phyloP scores from a whole-genome alignment of 2,888 invertebrate species.

The Lymantria monacha region DNA sequence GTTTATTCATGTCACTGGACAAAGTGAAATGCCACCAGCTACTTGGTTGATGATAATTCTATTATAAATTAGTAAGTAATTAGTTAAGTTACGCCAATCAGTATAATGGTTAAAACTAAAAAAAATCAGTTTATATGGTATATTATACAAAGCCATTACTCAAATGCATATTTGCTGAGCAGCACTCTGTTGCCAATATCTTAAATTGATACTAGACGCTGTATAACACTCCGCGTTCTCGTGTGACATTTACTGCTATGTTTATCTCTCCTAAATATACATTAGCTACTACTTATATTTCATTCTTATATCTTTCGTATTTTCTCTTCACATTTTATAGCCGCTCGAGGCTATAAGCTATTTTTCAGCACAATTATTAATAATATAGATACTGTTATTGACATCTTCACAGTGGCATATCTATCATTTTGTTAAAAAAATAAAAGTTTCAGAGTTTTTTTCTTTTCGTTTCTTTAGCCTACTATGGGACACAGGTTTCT shows the following conservation, averaged over 20 bases:
- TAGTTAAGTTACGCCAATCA: no score
- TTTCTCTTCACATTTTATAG: slow-evolving; percentile 18
- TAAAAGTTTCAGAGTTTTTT: background rate
- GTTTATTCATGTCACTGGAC: no score
- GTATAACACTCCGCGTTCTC: slow-evolving; percentile 39
- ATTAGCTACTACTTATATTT: slow-evolving; percentile 38
- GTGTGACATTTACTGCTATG: slow-evolving; percentile 54
- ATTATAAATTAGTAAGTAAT: no score
- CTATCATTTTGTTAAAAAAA: slow-evolving; percentile 22
- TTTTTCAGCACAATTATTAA: slow-evolving; percentile 38
- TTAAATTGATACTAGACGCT: slow-evolving; percentile 66
- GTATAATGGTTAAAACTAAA: no score
- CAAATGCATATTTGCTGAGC: slow-evolving; percentile 29
- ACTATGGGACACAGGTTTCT: no score
- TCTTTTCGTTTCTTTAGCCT: background rate
- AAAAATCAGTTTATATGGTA: slow-evolving; percentile 2
- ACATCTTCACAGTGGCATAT: slow-evolving; percentile 32
- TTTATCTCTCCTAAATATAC: slow-evolving; percentile 50
- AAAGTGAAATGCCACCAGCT: no score
- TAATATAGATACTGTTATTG: slow-evolving; percentile 47
- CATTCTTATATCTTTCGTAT: slow-evolving; percentile 26
- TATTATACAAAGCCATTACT: slow-evolving; percentile 30
- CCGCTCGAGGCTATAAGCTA: slow-evolving; percentile 19
- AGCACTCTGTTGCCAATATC: slow-evolving; percentile 50
- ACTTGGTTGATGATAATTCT: no score